Evolutionary conservation across 2,888 invertebrate species (phyloP), one percentile per base, ranked within the genome.

Genomic region (Euzophera pinguis): DNA sequence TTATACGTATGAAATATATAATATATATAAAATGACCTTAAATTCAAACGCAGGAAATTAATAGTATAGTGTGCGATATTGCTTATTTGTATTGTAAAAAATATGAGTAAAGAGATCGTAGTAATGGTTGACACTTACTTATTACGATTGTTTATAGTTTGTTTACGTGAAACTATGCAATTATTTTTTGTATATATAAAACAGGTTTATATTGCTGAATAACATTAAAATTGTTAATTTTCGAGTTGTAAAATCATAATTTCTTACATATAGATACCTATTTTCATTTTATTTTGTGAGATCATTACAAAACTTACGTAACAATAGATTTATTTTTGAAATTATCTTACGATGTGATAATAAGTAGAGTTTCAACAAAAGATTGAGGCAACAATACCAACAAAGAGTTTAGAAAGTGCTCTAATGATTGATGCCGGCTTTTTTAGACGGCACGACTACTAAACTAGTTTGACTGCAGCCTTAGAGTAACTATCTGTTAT

Each of bases 361-460:
- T 42, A 51, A 17, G 22, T 17, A 43, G 27, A 51, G 35, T 53
- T 57, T 52, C 58, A 55, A 61, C 63, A 58, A 57, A 61, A 57
- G 60, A 50, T 49, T 53, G 53, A 35, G 56, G 57, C 56, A 67
- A 71, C 64, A 70, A 69, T 65, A 64, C 67, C 57, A 76, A 76
- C 77, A 81, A 81, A 75, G 76, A 73, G 74, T 78, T 79, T 83
- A 84, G 84, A 84, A 84, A 85, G 84, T 82, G 73, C 73, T 75
- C 67, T 67, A 72, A 78, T 84, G 81, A 83, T 81, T 75, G 83
- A 81, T 81, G 78, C 66, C 65, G 73, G 74, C 69, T 75, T 79
- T 78, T 76, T 73, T 70, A 70, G 73, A 74, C 70, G 70, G 68
- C 67, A 63, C 63, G 76, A 77, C 76, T 80, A 73, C 63, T 76